phyloP scores from a whole-genome alignment of 2,797 vertebrate genomes.

The Gobio occitaniae region DNA sequence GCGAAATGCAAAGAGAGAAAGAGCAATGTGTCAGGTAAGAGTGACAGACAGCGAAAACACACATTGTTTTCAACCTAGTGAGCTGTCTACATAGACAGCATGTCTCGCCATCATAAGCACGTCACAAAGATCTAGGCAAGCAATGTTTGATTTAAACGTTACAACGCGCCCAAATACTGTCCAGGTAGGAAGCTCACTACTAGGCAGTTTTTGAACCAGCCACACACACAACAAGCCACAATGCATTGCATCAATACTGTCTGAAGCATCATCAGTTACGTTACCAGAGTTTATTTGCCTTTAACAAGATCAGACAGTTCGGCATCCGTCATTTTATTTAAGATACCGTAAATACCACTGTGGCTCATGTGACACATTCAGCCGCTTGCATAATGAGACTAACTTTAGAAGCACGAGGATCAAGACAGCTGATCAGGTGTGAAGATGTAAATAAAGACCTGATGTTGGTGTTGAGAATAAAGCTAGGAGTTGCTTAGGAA shows the following conservation, averaged over 20 bases:
- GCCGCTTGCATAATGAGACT: conserved; percentile 17
- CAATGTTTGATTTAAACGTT: background rate
- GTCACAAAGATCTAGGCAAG: background rate
- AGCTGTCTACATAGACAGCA: background rate
- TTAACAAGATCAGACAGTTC: background rate
- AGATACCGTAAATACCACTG: background rate
- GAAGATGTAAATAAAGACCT: conserved; percentile 23
- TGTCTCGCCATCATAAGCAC: background rate
- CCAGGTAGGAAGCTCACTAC: background rate
- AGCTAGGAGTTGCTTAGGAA: background rate
- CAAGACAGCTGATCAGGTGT: conserved; percentile 1
- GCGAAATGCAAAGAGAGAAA: conserved; percentile 77
- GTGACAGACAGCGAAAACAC: conserved; percentile 49
- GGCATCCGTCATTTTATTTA: background rate
- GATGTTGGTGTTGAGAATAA: background rate
- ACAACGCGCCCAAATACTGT: background rate
- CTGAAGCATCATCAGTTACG: conserved; percentile 1
- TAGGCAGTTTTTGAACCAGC: background rate
- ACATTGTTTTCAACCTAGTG: background rate
- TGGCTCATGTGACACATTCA: conserved; percentile 21
- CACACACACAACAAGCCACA: background rate
- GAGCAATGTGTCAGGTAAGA: conserved; percentile 87
- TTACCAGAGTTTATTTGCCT: background rate
- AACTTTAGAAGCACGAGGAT: conserved; percentile 12
- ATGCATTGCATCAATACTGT: background rate